Percentiles rank a stretch among this genome's conserved stretches.
Evolutionary conservation across 2,113 vertebrate genomes (phyloP).

Genomic region (Bombycilla garrulus): DNA sequence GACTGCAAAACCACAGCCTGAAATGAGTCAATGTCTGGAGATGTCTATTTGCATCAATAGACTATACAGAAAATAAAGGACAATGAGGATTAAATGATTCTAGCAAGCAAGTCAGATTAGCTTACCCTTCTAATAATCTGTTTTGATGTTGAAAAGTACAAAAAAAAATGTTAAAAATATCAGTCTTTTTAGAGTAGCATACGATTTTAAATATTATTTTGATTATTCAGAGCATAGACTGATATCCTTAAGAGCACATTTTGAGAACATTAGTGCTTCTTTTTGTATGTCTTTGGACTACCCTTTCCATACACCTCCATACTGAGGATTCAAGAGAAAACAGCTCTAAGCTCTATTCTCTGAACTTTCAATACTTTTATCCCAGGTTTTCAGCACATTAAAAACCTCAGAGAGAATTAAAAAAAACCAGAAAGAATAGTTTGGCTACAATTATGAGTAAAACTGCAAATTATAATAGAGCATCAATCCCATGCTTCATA

Average conservation of each 20-base stretch:
- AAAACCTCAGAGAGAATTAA: background rate
- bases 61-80: background rate
- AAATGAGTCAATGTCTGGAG: background rate
- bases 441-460: background rate
- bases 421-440: background rate
- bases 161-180: background rate
- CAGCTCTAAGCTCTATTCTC: background rate
- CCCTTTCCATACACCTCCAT: background rate
- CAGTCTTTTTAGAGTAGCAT: background rate
- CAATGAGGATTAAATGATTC: background rate
- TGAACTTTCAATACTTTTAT: background rate
- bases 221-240: background rate
- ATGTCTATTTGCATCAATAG: background rate
- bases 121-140: background rate
- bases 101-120: background rate
- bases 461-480: constrained; percentile 29
- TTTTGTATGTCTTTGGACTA: background rate
- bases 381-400: background rate
- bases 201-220: background rate
- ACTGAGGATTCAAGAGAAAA: background rate
- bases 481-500: constrained; percentile 47
- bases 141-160: background rate
- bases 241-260: background rate
- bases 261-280: background rate
- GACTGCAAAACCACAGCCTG: background rate